A percentile compares a stretch with the other conserved stretches of the same genome.
These are phyloP conservation scores for Choristoneura fumiferana DNA, from an alignment of 1,140 invertebrate species.

Conservation along the genomic window DNA sequence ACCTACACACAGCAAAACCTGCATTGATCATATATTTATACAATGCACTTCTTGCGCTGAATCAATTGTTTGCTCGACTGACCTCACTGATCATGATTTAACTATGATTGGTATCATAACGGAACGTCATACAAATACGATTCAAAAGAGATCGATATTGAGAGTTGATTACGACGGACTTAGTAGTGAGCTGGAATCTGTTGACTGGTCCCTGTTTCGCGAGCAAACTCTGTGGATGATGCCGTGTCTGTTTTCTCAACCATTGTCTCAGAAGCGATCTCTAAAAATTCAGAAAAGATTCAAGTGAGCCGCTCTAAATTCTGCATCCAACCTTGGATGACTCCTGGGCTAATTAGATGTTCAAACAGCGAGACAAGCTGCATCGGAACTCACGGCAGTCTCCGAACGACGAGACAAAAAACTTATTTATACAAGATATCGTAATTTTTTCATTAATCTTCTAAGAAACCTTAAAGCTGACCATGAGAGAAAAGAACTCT, in stretches of 20 bases:
- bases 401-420: constrained; percentile 22
- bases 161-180: constrained; percentile 1
- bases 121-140: constrained; percentile 12
- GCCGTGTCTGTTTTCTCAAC: neutral
- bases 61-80: constrained; percentile 7
- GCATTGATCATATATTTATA: constrained; percentile 20
- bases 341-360: constrained; percentile 20
- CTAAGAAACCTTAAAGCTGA: constrained; percentile 18
- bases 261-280: neutral
- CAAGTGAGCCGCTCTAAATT: neutral
- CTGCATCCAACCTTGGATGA: neutral
- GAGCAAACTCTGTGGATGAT: neutral
- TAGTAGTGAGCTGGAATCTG: neutral
- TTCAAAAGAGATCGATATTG: neutral
- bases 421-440: constrained; percentile 27
- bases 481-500: neutral
- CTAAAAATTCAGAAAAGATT: neutral
- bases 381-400: constrained; percentile 16
- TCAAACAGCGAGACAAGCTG: constrained; percentile 24
- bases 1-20: constrained; percentile 8
- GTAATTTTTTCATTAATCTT: constrained; percentile 30
- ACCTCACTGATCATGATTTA: too few relatives aligned
- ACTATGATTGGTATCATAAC: constrained; percentile 2
- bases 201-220: constrained; percentile 15
- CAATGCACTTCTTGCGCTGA: neutral